Evolutionary conservation across 2,797 vertebrate species (phyloP), one percentile per base, ranked within the genome.

Genomic region (Helicolenus hilgendorfi): DNA sequence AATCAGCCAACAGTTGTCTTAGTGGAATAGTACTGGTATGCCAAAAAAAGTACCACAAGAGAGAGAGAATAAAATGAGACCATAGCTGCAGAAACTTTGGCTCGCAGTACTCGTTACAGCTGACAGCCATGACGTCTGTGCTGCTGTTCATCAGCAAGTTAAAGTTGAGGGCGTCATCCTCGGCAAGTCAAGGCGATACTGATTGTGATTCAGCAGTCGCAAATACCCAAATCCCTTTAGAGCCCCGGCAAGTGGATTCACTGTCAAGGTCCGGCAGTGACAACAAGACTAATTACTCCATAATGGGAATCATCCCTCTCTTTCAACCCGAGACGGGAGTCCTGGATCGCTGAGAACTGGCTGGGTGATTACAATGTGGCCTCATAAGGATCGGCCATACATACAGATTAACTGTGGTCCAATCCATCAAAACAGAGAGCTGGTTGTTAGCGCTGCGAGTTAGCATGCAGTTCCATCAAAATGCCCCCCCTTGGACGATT

Each of bases 201-300:
- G 85, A 93, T 96, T 95, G 86, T 84, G 84, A 95, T 96, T 96
- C 94, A 92, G 86, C 69, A 26, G 79, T 33, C 36, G 80, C 82
- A 89, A 92, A 84, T 88, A 76, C 70, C 89, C 84, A 89, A 93
- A 90, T 95, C 93, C 92, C 94, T 88, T 87, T 73, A 87, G 91
- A 95, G 89, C 83, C 77, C 49, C 59, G 11, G 86, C 88, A 79
- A 94, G 93, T 95, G 85, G 94, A 93, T 95, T 94, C 87, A 86
- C 90, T 96, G 94, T 96, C 92, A 95, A 95, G 92, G 94, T 96
- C 94, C 85, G 63, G 74, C 49, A 82, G 89, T 95, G 95, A 96
- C 94, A 96, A 94, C 91, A 94, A 96, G 94, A 96, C 96, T 96
- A 95, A 97, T 96, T 94, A 94, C 94, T 91, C 86, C 74, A 91